Conservation (phyloP, 2,797 vertebrate genomes). For the Myotis planiceps region DNA sequence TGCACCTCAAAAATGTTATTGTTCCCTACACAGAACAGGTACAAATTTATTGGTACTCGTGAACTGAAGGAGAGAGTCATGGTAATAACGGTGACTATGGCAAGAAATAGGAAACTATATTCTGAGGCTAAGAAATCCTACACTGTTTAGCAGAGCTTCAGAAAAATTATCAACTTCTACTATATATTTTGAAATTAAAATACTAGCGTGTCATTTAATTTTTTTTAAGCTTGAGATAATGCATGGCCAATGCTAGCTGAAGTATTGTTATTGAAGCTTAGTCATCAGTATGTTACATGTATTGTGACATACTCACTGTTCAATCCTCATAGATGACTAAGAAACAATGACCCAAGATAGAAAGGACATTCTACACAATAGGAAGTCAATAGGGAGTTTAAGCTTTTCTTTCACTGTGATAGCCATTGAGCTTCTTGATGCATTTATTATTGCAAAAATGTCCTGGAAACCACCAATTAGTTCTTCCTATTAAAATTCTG, state of each 20-base stretch:
- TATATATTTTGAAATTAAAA: constrained; percentile 17
- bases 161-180: constrained; percentile 15
- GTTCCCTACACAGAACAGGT: not conserved
- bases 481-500: constrained; percentile 48
- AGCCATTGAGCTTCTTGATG: not conserved
- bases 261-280: not conserved
- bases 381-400: not conserved
- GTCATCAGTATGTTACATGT: not conserved
- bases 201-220: not conserved
- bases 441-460: constrained; percentile 44
- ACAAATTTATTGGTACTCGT: not conserved
- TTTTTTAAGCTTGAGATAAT: constrained; percentile 56
- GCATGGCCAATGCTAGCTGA: not conserved
- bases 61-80: not conserved
- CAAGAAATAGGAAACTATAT: not conserved
- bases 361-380: not conserved
- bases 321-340: not conserved
- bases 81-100: not conserved
- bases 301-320: not conserved
- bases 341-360: not conserved
- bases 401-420: not conserved
- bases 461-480: constrained; percentile 45
- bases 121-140: constrained; percentile 29
- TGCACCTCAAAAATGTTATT: not conserved
- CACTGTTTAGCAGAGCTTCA: not conserved